Conservation (phyloP, 2,113 vertebrate species). For the Lanius collurio region DNA sequence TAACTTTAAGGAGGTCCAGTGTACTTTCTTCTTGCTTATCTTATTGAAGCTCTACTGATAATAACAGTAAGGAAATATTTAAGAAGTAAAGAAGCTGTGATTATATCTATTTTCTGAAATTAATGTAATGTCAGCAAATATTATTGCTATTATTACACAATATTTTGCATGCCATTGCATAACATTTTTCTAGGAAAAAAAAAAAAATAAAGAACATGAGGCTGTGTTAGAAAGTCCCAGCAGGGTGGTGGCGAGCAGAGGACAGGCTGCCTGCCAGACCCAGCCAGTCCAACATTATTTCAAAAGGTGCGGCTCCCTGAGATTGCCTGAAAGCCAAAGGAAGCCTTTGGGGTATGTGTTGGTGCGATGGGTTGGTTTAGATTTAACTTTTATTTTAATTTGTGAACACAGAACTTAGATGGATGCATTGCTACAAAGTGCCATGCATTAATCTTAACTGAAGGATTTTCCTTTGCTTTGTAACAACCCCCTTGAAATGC, state of each 20-base stretch:
- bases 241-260: background rate
- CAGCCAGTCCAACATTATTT: background rate
- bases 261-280: background rate
- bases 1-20: background rate
- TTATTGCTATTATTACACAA: background rate
- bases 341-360: background rate
- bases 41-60: background rate
- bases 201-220: background rate
- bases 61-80: background rate
- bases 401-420: background rate
- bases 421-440: background rate
- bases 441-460: background rate
- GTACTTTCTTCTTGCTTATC: background rate
- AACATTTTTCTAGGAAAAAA: background rate
- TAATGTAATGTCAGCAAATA: background rate
- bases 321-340: background rate
- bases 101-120: background rate
- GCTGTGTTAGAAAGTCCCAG: background rate
- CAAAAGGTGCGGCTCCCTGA: background rate
- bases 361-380: background rate
- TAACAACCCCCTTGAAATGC: rapidly evolving
- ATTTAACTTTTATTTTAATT: background rate
- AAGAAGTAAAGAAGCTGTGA: background rate
- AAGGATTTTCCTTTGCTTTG: background rate
- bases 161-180: background rate